A percentile compares a stretch with the other conserved stretches of the same genome.
phyloP scores from a whole-genome alignment of 1,140 invertebrate genomes.

The Drosophila kepulauana region DNA sequence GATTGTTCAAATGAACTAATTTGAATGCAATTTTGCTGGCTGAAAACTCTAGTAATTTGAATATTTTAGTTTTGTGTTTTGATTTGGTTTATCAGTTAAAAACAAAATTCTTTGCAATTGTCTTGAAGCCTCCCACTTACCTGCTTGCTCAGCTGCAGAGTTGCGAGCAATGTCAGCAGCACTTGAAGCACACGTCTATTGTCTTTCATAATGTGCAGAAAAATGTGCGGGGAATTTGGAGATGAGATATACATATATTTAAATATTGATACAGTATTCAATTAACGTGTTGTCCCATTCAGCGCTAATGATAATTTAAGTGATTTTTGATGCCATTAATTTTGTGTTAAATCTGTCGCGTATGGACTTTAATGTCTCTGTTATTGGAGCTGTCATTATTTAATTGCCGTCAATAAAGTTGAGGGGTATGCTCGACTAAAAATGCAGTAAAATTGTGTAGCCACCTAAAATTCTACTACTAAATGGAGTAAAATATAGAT shows the following conservation, averaged over 20 bases:
- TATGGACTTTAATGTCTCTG: constrained; percentile 28
- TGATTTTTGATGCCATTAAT: constrained; percentile 62
- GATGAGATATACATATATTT: background rate
- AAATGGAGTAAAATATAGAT: no score
- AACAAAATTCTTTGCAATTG: no score
- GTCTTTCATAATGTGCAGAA: constrained; percentile 33
- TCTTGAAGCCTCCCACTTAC: constrained; percentile 19
- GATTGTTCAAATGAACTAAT: no score
- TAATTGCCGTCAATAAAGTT: constrained; percentile 19
- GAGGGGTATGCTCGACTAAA: background rate
- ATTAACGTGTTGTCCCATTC: background rate
- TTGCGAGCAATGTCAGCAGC: constrained; percentile 30
- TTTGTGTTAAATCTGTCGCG: background rate
- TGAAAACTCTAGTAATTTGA: no score
- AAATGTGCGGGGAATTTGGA: constrained; percentile 12
- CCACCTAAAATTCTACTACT: no score
- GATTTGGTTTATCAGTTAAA: no score
- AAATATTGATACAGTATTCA: constrained; percentile 2
- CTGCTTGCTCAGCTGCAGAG: constrained; percentile 52
- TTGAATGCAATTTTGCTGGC: no score
- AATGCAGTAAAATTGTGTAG: no score
- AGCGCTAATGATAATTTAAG: constrained; percentile 54
- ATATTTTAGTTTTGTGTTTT: no score
- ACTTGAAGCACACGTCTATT: constrained; percentile 29
- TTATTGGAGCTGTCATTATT: constrained; percentile 29